These are phyloP conservation scores for Meloidogyne exigua DNA, from an alignment of 1,140 invertebrate genomes.

Conservation along the genomic window DNA sequence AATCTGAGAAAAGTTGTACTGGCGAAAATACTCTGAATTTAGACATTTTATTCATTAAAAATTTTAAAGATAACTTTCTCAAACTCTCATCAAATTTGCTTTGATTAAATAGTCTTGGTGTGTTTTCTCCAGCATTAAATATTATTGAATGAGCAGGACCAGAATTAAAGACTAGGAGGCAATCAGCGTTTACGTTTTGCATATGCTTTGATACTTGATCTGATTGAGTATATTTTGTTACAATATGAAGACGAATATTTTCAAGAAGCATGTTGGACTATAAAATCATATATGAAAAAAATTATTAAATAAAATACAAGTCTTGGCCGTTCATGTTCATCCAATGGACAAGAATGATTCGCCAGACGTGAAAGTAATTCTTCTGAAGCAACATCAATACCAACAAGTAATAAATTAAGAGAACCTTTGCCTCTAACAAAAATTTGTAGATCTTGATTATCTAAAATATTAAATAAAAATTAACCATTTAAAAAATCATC, in stretches of 20 bases:
- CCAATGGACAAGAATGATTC: constrained; percentile 30
- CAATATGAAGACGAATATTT: constrained; percentile 42
- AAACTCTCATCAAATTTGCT: constrained; percentile 55
- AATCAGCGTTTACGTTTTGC: constrained; percentile 43
- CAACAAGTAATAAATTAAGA: constrained; percentile 39
- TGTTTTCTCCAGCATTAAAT: constrained; percentile 51
- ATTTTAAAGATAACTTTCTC: constrained; percentile 43
- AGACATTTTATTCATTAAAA: constrained; percentile 2
- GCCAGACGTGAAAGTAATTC: constrained; percentile 26
- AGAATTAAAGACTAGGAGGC: constrained; percentile 43
- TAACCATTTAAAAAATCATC: background rate
- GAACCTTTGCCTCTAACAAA: constrained; percentile 39
- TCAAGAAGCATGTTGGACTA: constrained; percentile 22
- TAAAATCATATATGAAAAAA: background rate
- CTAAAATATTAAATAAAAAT: constrained; percentile 30
- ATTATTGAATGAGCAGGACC: constrained; percentile 51
- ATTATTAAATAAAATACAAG: background rate
- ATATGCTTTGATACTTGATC: constrained; percentile 45
- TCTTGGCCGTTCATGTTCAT: constrained; percentile 7
- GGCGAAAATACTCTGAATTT: constrained; percentile 21
- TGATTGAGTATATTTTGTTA: constrained; percentile 37
- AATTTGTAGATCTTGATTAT: constrained; percentile 39
- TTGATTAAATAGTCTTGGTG: constrained; percentile 53
- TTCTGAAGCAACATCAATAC: constrained; percentile 21
- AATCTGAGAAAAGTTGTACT: background rate